Evolutionary conservation across 2,113 vertebrate genomes (phyloP), one percentile per base, ranked within the genome.

Genomic region (Piliocolobus tephrosceles): DNA sequence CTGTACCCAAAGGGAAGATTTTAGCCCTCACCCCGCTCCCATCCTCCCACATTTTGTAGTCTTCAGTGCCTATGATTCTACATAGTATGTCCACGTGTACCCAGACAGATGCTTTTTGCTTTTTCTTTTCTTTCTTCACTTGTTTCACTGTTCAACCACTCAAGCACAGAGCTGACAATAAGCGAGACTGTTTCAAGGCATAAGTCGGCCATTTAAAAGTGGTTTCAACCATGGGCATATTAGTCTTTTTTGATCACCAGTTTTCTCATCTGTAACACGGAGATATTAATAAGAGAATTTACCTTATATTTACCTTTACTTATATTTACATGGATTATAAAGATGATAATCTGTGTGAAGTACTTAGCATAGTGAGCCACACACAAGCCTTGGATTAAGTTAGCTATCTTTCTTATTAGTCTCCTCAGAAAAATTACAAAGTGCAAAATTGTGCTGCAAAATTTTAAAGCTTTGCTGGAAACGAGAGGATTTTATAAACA

Each of bases 381-480:
- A 73, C 23, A 23, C 17, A 22, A 43, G 79, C 4, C 23, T 81
- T 27, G 4, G 47, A 68, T 66, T 83, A 35, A 84, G 64, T 70
- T 79, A 86, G 40, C 50, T 93, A 7, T 80, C 91, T 6, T 86
- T 87, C 45, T 76, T 82, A 30, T 25, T 76, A 68, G 81, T 58
- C 32, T 72, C 61, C 43, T 25, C 73, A 90, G 81, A 84, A 96
- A 93, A 93, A 86, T 81, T n/a, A 87, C 84, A 8, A 47, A 32
- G 52, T 32, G 70, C 32, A 57, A 5, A 47, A 92, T 10, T 55
- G 30, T 47, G n/a, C 14, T 78, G 70, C 47, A 93, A 68, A 66
- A 82, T 20, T 75, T 61, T 73, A 70, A 79, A 96, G 80, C 43
- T 96, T 93, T 45, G 6, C 61, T 88, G 79, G 23, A 75, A 79